A percentile compares a stretch with the other conserved stretches of the same genome.
Evolutionary conservation across 1,140 invertebrate genomes (phyloP).

Genomic region (Sycophaga agraensis): DNA sequence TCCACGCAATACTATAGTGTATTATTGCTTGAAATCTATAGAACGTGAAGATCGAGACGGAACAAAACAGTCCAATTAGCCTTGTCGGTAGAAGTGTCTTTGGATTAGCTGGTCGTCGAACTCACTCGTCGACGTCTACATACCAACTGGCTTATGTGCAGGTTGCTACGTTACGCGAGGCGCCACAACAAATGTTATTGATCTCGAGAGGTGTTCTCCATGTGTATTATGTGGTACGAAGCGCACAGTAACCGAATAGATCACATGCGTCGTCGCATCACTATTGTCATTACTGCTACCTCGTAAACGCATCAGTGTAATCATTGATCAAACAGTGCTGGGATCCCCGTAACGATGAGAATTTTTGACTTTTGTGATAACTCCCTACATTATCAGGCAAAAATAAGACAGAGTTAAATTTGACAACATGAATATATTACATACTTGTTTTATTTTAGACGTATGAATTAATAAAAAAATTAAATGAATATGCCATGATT

Average conservation of each 20-base stretch:
- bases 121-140: no score
- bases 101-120: slow-evolving; percentile 21
- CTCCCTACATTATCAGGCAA: no score
- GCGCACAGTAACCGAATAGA: neutral
- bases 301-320: no score
- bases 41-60: neutral
- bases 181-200: slow-evolving; percentile 49
- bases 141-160: neutral
- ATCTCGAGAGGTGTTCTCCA: slow-evolving; percentile 24
- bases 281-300: no score
- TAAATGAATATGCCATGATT: no score
- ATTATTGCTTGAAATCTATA: neutral
- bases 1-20: no score
- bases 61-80: slow-evolving; percentile 6
- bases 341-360: no score
- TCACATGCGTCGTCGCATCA: neutral
- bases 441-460: no score
- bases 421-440: no score
- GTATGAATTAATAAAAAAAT: no score
- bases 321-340: slow-evolving; percentile 51
- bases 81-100: neutral
- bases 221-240: neutral
- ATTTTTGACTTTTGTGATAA: no score
- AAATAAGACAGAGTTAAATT: no score
- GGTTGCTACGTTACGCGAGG: slow-evolving; percentile 44